Evolutionary conservation across 2,888 invertebrate species (phyloP).

Genomic region (Bunonema sp.): DNA sequence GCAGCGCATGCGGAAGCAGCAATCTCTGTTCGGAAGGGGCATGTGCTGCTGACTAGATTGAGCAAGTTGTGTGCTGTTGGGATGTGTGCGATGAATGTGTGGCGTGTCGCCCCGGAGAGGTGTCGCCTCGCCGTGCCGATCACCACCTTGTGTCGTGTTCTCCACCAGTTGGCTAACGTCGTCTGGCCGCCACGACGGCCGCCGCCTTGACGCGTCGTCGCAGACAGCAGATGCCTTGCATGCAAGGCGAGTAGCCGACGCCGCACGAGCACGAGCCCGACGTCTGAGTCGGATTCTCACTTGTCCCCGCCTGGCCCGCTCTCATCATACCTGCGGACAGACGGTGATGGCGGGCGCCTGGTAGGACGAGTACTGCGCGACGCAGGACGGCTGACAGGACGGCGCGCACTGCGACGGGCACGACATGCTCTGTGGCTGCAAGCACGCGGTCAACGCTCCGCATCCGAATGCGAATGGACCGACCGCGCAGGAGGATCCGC

Average conservation of each 20-base stretch:
- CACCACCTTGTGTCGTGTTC: too few relatives aligned
- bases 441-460: slow-evolving; percentile 1
- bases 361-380: slow-evolving; percentile 7
- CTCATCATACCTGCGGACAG: slow-evolving; percentile 11
- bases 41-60: too few relatives aligned
- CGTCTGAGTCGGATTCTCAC: not conserved
- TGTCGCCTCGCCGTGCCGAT: too few relatives aligned
- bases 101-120: too few relatives aligned
- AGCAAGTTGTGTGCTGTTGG: too few relatives aligned
- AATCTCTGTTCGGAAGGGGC: too few relatives aligned
- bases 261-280: slow-evolving; percentile 23
- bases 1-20: too few relatives aligned
- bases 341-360: slow-evolving; percentile 21
- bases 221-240: slow-evolving; percentile 37
- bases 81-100: too few relatives aligned
- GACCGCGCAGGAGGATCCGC: slow-evolving; percentile 29
- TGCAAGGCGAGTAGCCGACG: slow-evolving; percentile 32
- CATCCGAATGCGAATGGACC: not conserved
- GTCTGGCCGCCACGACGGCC: too few relatives aligned
- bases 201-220: too few relatives aligned
- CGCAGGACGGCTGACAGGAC: slow-evolving; percentile 23
- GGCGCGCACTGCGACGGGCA: slow-evolving; percentile 33
- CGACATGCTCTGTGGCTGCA: slow-evolving; percentile 21
- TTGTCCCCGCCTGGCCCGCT: not conserved
- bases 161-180: too few relatives aligned